These are phyloP conservation scores for Chaenodraco wilsoni DNA, from an alignment of 2,797 vertebrate genomes.

Conservation along the genomic window DNA sequence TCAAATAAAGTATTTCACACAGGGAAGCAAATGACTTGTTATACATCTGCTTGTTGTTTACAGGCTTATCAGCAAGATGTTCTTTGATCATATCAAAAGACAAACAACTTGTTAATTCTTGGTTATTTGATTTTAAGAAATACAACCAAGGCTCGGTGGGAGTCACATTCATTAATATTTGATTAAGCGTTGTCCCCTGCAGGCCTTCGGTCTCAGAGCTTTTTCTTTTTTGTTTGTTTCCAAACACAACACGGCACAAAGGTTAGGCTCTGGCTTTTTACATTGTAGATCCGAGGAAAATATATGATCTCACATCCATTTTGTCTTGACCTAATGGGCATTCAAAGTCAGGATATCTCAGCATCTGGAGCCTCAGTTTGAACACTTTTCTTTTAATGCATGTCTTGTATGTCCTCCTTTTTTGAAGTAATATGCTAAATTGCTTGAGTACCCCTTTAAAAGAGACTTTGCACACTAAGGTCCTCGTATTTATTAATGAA, in stretches of 20 bases:
- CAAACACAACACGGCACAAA: slow-evolving; percentile 12
- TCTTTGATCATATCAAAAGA: neutral
- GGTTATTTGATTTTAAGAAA: slow-evolving; percentile 23
- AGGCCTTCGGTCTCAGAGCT: slow-evolving; percentile 19
- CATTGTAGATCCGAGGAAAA: slow-evolving; percentile 25
- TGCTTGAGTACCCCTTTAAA: slow-evolving; percentile 33
- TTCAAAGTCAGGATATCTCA: neutral
- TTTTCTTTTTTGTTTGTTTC: slow-evolving; percentile 25
- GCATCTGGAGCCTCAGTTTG: neutral
- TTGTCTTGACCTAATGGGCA: neutral
- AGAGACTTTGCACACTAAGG: neutral
- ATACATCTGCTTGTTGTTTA: slow-evolving; percentile 6
- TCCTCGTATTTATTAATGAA: slow-evolving; percentile 22
- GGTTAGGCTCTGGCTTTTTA: slow-evolving; percentile 22
- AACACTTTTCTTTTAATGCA: neutral
- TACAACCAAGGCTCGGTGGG: slow-evolving; percentile 3
- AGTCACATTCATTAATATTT: slow-evolving; percentile 11
- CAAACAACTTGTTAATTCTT: slow-evolving; percentile 4
- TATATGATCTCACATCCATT: slow-evolving; percentile 12
- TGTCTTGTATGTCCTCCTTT: slow-evolving; percentile 16
- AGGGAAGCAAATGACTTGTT: neutral
- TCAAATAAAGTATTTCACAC: neutral
- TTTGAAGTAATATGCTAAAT: slow-evolving; percentile 27
- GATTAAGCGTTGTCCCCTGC: slow-evolving; percentile 4
- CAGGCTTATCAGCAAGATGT: slow-evolving; percentile 10